These are phyloP conservation scores for Polydrusus cervinus DNA, from an alignment of 2,888 invertebrate genomes.

Conservation along the genomic window DNA sequence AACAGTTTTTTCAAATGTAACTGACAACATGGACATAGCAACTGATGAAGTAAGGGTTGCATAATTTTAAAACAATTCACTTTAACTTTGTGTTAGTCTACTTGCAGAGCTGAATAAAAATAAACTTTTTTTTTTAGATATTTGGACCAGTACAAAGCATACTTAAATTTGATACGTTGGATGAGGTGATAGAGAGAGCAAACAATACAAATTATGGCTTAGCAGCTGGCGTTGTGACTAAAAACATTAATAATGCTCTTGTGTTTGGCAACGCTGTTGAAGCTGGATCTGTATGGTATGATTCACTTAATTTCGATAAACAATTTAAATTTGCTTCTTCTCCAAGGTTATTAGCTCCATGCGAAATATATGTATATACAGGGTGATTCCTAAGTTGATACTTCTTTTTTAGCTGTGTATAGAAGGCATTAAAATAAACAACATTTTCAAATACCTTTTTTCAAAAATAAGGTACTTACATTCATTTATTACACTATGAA, in stretches of 20 bases:
- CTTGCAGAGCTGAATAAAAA: too few species aligned
- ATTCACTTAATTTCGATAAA: too few species aligned
- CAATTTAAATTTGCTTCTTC: too few species aligned
- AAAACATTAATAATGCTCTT: slow-evolving; percentile 84
- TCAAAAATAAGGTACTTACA: too few species aligned
- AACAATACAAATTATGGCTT: slow-evolving; percentile 88
- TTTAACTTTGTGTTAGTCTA: too few species aligned
- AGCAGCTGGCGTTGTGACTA: slow-evolving; percentile 88
- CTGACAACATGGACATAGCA: slow-evolving; percentile 85
- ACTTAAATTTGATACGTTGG: slow-evolving; percentile 84
- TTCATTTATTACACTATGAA: too few species aligned
- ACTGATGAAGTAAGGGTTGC: slow-evolving; percentile 81
- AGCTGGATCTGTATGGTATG: slow-evolving; percentile 88
- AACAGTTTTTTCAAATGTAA: slow-evolving; percentile 86
- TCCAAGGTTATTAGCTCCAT: too few species aligned
- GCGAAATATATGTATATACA: too few species aligned
- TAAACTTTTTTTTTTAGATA: slow-evolving; percentile 80
- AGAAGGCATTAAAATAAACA: too few species aligned
- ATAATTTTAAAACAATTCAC: not conserved
- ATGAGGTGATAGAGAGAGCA: slow-evolving; percentile 88
- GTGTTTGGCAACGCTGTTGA: slow-evolving; percentile 82
- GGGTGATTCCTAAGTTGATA: too few species aligned
- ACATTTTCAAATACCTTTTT: too few species aligned
- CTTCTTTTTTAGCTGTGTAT: too few species aligned
- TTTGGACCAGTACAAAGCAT: slow-evolving; percentile 94